A percentile compares a stretch with the other conserved stretches of the same genome.
These are phyloP conservation scores for Epinephelus malabaricus DNA, from an alignment of 2,797 vertebrate species.

Conservation along the genomic window DNA sequence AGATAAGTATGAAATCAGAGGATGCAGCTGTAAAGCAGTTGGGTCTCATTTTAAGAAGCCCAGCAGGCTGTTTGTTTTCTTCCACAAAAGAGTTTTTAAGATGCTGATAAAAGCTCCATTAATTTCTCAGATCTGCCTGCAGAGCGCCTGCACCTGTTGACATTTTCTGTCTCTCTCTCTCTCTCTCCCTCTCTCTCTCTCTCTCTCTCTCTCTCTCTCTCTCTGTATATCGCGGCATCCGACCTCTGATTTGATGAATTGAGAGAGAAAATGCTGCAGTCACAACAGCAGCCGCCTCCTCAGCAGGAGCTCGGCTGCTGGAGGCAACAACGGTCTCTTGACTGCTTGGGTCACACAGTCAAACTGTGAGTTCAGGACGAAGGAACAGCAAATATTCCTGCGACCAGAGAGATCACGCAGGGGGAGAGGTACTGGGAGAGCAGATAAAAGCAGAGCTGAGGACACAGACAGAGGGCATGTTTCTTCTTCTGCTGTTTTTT, in stretches of 20 bases:
- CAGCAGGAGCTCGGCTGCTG: conserved; percentile 30
- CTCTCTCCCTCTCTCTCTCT: neutral
- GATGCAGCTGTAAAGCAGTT: neutral
- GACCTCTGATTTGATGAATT: conserved; percentile 26
- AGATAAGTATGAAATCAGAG: neutral
- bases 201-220: neutral
- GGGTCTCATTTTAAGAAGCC: neutral
- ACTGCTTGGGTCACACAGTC: conserved; percentile 42
- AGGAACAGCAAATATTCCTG: conserved; percentile 29
- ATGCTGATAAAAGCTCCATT: conserved; percentile 18
- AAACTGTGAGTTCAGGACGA: conserved; percentile 35
- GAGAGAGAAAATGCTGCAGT: conserved; percentile 28
- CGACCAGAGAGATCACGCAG: conserved; percentile 6
- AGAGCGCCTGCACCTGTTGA: conserved; percentile 39
- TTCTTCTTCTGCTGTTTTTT: conserved; percentile 13
- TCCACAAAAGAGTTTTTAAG: neutral
- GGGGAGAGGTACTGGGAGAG: neutral
- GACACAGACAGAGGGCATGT: conserved; percentile 54
- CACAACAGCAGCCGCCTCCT: conserved; percentile 28
- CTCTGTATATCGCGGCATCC: neutral
- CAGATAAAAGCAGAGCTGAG: conserved; percentile 38
- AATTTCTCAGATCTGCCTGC: neutral
- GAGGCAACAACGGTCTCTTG: conserved; percentile 20
- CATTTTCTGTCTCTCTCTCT: neutral
- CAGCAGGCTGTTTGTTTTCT: neutral